These are phyloP conservation scores for Caenorhabditis imperialis DNA, from an alignment of 2,888 invertebrate species.

Conservation along the genomic window DNA sequence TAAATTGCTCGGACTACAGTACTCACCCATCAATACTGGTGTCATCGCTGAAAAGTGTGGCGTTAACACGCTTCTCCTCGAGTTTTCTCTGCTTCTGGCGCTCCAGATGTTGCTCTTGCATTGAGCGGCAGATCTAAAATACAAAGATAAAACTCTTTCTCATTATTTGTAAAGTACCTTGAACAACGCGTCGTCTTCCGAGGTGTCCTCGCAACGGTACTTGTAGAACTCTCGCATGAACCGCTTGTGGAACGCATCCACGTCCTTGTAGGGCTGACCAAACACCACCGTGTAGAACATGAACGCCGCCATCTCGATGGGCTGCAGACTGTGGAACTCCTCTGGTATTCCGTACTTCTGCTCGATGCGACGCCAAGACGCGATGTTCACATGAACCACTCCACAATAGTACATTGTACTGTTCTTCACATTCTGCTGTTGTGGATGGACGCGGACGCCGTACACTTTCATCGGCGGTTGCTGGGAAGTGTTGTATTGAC, in stretches of 20 bases:
- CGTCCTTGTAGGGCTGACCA: slow-evolving; percentile 52
- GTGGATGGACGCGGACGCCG: background rate
- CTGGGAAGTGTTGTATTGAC: slow-evolving; percentile 39
- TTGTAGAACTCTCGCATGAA: slow-evolving; percentile 72
- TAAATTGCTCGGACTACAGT: too few species aligned
- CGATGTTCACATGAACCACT: slow-evolving; percentile 55
- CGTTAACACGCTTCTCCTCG: slow-evolving; percentile 63
- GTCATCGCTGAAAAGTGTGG: slow-evolving; percentile 73
- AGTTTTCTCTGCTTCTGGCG: slow-evolving; percentile 41
- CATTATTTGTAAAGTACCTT: slow-evolving; percentile 48
- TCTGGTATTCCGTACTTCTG: slow-evolving; percentile 56
- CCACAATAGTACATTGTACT: slow-evolving; percentile 58
- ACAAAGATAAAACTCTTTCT: background rate
- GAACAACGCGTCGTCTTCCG: slow-evolving; percentile 61
- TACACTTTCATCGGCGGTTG: background rate
- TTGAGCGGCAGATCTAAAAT: slow-evolving; percentile 67
- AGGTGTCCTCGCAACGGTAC: slow-evolving; percentile 51
- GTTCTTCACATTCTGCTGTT: slow-evolving; percentile 18
- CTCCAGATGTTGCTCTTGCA: slow-evolving; percentile 56
- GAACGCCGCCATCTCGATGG: slow-evolving; percentile 69
- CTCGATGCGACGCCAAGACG: slow-evolving; percentile 26
- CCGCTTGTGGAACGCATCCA: slow-evolving; percentile 57
- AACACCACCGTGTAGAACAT: slow-evolving; percentile 67
- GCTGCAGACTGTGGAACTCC: slow-evolving; percentile 49
- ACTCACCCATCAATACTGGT: slow-evolving; percentile 72